Conservation (phyloP, 2,888 invertebrate species). For the Pemphredon lugubris region DNA sequence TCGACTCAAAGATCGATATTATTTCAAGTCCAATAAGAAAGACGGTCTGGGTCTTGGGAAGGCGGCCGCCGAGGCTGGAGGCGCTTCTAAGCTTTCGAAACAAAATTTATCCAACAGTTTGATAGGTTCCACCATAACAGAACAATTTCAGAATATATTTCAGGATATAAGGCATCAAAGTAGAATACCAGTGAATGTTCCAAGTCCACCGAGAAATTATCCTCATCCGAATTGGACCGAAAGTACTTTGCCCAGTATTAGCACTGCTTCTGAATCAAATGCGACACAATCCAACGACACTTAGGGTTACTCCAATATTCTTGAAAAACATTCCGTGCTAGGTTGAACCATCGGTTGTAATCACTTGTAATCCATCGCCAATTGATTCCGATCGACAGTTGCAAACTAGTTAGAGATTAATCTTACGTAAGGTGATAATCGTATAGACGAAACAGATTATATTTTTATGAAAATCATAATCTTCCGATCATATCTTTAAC, state of each 20-base stretch:
- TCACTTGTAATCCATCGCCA: no score
- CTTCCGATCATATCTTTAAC: no score
- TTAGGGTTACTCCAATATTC: constrained; percentile 16
- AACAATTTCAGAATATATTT: constrained; percentile 68
- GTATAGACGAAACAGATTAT: no score
- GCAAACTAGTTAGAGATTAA: no score
- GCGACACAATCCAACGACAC: constrained; percentile 45
- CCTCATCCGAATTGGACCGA: constrained; percentile 72
- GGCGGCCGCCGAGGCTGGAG: background rate
- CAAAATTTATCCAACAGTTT: constrained; percentile 32
- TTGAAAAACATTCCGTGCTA: no score
- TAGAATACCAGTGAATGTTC: constrained; percentile 65
- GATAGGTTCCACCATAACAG: constrained; percentile 57
- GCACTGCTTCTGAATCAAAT: constrained; percentile 66
- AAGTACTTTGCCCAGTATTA: constrained; percentile 70
- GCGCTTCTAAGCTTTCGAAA: constrained; percentile 26
- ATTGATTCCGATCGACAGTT: no score
- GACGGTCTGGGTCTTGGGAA: constrained; percentile 15
- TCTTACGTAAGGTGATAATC: no score
- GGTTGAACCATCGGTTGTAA: no score
- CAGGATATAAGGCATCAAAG: constrained; percentile 66
- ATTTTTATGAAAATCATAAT: no score
- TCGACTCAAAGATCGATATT: constrained; percentile 1
- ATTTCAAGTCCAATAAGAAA: constrained; percentile 18
- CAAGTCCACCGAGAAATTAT: constrained; percentile 70